A percentile compares a stretch with the other conserved stretches of the same genome.
Evolutionary conservation across 2,113 vertebrate genomes (phyloP).

Genomic region (Eidolon helvum): DNA sequence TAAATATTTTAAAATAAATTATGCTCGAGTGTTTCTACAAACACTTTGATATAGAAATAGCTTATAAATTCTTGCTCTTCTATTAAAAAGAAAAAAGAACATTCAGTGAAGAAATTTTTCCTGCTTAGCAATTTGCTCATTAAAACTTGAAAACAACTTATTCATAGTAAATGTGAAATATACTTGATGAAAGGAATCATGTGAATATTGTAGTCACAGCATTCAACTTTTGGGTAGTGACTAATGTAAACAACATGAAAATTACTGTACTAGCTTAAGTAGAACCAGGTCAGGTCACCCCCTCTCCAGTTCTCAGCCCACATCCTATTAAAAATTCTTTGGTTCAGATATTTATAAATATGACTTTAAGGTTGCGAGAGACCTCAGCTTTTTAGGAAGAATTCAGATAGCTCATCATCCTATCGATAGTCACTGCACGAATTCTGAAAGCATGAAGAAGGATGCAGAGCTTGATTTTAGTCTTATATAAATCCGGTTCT

Average conservation of each 20-base stretch:
- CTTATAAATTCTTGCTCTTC: conserved; percentile 54
- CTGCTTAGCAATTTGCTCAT: neutral
- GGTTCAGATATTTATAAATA: neutral
- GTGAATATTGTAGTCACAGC: neutral
- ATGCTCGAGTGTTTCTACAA: conserved; percentile 2
- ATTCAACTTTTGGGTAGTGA: neutral
- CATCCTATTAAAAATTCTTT: neutral
- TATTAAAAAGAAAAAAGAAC: neutral
- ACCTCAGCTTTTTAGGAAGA: neutral
- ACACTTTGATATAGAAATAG: neutral
- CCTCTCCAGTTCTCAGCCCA: neutral
- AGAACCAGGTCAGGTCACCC: too few relatives aligned
- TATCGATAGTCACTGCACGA: conserved; percentile 87
- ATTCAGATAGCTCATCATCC: conserved; percentile 85
- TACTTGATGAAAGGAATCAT: neutral
- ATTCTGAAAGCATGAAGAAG: conserved; percentile 85
- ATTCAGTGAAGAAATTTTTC: neutral
- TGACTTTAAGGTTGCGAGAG: too few relatives aligned
- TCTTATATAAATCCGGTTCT: conserved; percentile 48
- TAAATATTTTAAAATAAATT: conserved; percentile 66
- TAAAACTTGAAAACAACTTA: neutral
- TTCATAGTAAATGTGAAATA: neutral
- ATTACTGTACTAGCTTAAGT: neutral
- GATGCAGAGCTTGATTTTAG: conserved; percentile 83
- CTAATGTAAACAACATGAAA: neutral